Evolutionary conservation across 2,113 vertebrate genomes (phyloP).

Genomic region (Pollimyrus isidori): DNA sequence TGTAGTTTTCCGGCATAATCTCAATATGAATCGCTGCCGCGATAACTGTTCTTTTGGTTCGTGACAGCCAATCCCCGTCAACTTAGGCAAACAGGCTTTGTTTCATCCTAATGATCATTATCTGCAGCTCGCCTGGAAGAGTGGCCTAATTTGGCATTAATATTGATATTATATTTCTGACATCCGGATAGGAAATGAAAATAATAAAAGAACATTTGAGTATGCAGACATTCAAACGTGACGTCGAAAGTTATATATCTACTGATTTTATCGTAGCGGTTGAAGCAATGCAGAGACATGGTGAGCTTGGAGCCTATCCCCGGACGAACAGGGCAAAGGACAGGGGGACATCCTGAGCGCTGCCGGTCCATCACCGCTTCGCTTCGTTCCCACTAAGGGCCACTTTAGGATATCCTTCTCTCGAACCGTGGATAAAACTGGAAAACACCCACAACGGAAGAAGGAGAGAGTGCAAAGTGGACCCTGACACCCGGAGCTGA

Average conservation of each 20-base stretch:
- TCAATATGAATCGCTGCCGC: not conserved
- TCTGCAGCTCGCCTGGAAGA: not conserved
- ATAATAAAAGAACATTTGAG: not conserved
- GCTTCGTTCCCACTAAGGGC: not conserved
- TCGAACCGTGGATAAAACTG: not conserved
- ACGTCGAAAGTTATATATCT: not conserved
- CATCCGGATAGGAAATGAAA: not conserved
- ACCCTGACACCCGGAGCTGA: not conserved
- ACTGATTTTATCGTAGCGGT: not conserved
- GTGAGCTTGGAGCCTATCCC: not conserved
- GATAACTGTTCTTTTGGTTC: not conserved
- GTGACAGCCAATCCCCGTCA: not conserved
- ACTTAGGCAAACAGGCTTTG: not conserved
- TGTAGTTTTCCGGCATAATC: not conserved
- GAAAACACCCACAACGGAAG: not conserved
- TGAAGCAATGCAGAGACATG: not conserved
- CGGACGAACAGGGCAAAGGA: not conserved
- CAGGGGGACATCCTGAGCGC: not conserved
- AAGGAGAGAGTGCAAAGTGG: not conserved
- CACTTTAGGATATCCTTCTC: not conserved
- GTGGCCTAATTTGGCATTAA: not conserved
- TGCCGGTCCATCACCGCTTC: not conserved
- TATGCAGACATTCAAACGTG: not conserved
- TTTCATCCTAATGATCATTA: not conserved
- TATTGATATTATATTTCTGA: conserved; percentile 2